These are phyloP conservation scores for Dicyrtomina minuta DNA, from an alignment of 2,888 invertebrate species.

Conservation along the genomic window DNA sequence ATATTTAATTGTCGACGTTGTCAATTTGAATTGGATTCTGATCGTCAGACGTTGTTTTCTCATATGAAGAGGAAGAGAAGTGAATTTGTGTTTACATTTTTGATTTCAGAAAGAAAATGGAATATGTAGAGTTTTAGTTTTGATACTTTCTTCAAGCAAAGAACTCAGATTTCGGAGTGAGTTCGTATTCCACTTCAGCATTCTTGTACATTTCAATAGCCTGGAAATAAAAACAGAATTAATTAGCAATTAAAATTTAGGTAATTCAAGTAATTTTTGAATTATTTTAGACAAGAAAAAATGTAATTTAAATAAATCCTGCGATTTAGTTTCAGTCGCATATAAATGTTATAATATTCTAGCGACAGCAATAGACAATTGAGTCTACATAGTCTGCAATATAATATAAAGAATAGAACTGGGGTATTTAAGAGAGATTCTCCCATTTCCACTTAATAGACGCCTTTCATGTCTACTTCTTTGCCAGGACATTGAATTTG, in stretches of 20 bases:
- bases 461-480: too few species aligned
- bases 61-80: neutral
- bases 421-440: too few species aligned
- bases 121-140: neutral
- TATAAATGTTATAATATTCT: too few species aligned
- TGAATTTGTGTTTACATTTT: neutral
- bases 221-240: constrained; percentile 58
- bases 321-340: too few species aligned
- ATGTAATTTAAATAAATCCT: too few species aligned
- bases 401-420: too few species aligned
- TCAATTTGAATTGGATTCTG: too few species aligned
- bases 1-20: too few species aligned
- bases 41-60: neutral
- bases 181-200: constrained; percentile 85
- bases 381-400: too few species aligned
- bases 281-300: too few species aligned
- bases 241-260: neutral
- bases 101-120: neutral
- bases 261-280: neutral
- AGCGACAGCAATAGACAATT: too few species aligned
- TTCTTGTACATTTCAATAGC: constrained; percentile 91
- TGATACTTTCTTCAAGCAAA: constrained; percentile 64
- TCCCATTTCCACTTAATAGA: neutral
- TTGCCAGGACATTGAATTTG: neutral
- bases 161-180: constrained; percentile 85